These are phyloP conservation scores for Salvator merianae DNA, from an alignment of 2,113 vertebrate species.

Conservation along the genomic window DNA sequence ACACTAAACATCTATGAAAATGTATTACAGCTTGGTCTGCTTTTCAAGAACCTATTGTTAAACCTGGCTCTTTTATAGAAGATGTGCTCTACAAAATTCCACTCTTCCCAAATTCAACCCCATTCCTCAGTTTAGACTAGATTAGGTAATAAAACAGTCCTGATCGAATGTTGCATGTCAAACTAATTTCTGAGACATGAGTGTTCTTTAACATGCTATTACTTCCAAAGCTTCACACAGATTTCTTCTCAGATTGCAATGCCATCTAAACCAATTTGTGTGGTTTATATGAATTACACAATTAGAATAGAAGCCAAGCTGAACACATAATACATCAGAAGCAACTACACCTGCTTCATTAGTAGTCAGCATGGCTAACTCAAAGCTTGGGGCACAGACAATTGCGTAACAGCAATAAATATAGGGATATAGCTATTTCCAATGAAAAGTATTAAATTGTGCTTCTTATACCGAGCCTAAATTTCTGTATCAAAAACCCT, in stretches of 20 bases:
- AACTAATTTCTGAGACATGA: background rate
- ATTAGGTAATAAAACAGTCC: background rate
- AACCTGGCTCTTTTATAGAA: background rate
- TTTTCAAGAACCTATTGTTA: slow-evolving; percentile 14
- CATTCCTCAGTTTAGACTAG: background rate
- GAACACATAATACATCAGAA: background rate
- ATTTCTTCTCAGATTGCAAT: background rate
- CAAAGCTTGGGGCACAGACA: accelerated
- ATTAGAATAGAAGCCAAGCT: background rate
- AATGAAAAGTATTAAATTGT: slow-evolving; percentile 54
- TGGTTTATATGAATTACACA: background rate
- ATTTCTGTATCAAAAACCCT: slow-evolving; percentile 45
- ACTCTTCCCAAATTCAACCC: background rate
- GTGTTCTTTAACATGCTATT: slow-evolving; percentile 2
- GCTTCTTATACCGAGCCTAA: slow-evolving; percentile 56
- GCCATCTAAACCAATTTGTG: background rate
- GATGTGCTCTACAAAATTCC: background rate
- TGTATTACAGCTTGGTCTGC: slow-evolving; percentile 35
- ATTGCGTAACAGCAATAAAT: slow-evolving; percentile 9
- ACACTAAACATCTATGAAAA: background rate
- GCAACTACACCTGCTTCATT: background rate
- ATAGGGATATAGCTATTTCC: slow-evolving; percentile 36
- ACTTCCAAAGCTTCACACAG: background rate
- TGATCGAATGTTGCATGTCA: background rate
- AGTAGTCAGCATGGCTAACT: background rate